phyloP scores from a whole-genome alignment of 2,797 vertebrate genomes.

The Furcifer pardalis region DNA sequence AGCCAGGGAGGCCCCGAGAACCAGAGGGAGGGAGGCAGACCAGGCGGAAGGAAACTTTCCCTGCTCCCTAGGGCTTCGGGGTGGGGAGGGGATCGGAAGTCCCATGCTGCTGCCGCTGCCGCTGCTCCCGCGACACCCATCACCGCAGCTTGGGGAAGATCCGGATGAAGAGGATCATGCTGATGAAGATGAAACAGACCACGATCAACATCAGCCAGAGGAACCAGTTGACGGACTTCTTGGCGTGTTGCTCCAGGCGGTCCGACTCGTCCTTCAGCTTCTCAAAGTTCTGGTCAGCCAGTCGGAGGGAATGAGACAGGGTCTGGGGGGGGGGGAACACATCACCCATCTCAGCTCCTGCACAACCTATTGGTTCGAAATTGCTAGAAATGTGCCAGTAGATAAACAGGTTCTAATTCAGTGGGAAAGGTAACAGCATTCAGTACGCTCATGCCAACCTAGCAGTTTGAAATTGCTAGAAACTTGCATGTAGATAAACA shows the following conservation, averaged over 20 bases:
- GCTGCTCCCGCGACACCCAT: constrained; percentile 46
- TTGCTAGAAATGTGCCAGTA: too few relatives aligned
- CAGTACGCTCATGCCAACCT: too few relatives aligned
- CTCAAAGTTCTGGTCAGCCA: constrained; percentile 95
- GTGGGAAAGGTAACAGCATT: too few relatives aligned
- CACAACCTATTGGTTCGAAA: too few relatives aligned
- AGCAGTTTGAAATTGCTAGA: too few relatives aligned
- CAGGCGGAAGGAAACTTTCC: too few relatives aligned
- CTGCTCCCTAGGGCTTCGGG: too few relatives aligned
- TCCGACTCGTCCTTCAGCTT: constrained; percentile 95
- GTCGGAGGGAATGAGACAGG: constrained; percentile 89
- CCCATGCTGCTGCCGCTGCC: background rate
- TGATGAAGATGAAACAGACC: constrained; percentile 95
- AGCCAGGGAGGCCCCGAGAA: too few relatives aligned
- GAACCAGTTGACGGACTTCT: constrained; percentile 98
- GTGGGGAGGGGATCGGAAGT: background rate
- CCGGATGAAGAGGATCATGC: constrained; percentile 97
- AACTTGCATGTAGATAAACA: too few relatives aligned
- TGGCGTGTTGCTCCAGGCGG: constrained; percentile 92
- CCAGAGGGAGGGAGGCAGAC: too few relatives aligned
- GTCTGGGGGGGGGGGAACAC: constrained; percentile 86
- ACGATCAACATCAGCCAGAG: constrained; percentile 95
- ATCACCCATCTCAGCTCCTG: too few relatives aligned
- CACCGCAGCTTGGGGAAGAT: constrained; percentile 93
- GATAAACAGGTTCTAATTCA: too few relatives aligned